Evolutionary conservation across 2,888 invertebrate species (phyloP).

Genomic region (Perizoma affinitatum): DNA sequence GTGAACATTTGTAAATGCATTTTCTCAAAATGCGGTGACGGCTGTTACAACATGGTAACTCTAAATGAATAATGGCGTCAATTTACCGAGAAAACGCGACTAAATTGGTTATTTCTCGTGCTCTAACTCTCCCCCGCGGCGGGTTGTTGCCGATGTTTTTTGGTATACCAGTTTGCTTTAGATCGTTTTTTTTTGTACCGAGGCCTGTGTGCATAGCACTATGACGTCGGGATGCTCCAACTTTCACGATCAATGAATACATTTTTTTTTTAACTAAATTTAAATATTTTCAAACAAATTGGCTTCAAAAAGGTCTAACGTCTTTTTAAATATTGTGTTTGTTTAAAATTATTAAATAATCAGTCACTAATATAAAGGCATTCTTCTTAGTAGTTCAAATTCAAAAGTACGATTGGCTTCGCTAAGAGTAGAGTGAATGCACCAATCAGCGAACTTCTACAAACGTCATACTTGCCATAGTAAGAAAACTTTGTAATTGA

Average conservation of each 20-base stretch:
- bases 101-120: slow-evolving; percentile 81
- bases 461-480: slow-evolving; percentile 52
- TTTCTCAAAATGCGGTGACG: slow-evolving; percentile 44
- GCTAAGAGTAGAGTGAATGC: slow-evolving; percentile 42
- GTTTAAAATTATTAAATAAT: neutral
- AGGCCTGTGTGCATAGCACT: slow-evolving; percentile 30
- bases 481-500: slow-evolving; percentile 52
- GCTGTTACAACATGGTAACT: slow-evolving; percentile 63
- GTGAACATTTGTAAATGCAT: slow-evolving; percentile 30
- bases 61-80: slow-evolving; percentile 78
- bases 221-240: slow-evolving; percentile 22
- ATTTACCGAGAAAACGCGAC: slow-evolving; percentile 77
- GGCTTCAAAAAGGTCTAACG: no score
- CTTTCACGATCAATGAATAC: slow-evolving; percentile 8
- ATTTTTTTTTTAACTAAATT: neutral
- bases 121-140: slow-evolving; percentile 60
- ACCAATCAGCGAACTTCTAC: slow-evolving; percentile 50
- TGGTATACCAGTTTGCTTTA: slow-evolving; percentile 38
- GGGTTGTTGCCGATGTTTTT: slow-evolving; percentile 57
- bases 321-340: no score
- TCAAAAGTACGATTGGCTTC: slow-evolving; percentile 41
- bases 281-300: no score
- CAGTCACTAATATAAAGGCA: neutral
- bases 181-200: slow-evolving; percentile 40
- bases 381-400: no score